Percentiles rank a stretch among this genome's conserved stretches.
Conservation (phyloP, 2,797 vertebrate species). For the Coranthus polyacanthus region DNA sequence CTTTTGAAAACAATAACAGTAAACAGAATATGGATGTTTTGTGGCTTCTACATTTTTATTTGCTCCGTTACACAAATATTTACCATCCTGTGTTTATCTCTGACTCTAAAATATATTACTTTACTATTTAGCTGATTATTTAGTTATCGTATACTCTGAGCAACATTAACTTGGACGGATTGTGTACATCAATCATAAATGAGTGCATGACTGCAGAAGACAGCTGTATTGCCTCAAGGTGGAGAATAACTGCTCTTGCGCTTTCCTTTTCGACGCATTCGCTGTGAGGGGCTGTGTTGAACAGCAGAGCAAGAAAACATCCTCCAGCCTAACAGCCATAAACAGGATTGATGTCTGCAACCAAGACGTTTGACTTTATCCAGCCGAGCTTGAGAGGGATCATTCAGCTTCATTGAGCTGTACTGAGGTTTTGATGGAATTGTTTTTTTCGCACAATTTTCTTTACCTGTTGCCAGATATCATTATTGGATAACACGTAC, state of each 20-base stretch:
- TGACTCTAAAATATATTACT: slow-evolving; percentile 12
- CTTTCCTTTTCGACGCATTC: slow-evolving; percentile 69
- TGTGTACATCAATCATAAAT: slow-evolving; percentile 75
- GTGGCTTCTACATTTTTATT: not conserved
- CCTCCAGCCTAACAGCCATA: slow-evolving; percentile 80
- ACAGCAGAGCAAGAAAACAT: slow-evolving; percentile 83
- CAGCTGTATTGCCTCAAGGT: slow-evolving; percentile 74
- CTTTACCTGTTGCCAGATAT: slow-evolving; percentile 61
- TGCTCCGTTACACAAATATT: slow-evolving; percentile 20
- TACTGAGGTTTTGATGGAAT: slow-evolving; percentile 76
- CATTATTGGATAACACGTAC: slow-evolving; percentile 48
- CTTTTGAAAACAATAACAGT: slow-evolving; percentile 2
- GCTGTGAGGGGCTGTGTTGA: slow-evolving; percentile 73
- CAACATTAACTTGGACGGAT: slow-evolving; percentile 50
- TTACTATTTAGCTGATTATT: slow-evolving; percentile 12
- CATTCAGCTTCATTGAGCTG: slow-evolving; percentile 85
- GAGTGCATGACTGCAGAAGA: slow-evolving; percentile 62
- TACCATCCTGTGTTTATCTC: slow-evolving; percentile 12
- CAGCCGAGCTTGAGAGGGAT: slow-evolving; percentile 83
- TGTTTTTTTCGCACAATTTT: slow-evolving; percentile 69
- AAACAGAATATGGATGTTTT: slow-evolving; percentile 11
- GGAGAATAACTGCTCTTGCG: slow-evolving; percentile 60
- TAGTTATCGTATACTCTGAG: slow-evolving; percentile 20
- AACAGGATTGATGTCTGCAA: slow-evolving; percentile 87
- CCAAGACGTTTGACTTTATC: slow-evolving; percentile 84